Conservation (phyloP, 2,797 vertebrate species). For the Chaetophractus vellerosus region DNA sequence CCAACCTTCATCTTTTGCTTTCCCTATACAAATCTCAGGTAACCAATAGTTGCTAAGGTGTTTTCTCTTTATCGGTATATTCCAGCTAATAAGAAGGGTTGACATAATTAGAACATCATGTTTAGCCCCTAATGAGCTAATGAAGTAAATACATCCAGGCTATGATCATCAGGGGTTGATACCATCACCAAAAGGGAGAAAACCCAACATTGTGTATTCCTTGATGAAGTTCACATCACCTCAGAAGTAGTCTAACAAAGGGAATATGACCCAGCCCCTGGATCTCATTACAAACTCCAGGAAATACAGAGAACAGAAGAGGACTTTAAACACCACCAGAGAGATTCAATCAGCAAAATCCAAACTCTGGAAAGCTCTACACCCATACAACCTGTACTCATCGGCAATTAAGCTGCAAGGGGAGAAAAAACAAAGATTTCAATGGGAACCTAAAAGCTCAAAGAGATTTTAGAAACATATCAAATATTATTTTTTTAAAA, state of each 20-base stretch:
- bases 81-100: slow-evolving; percentile 10
- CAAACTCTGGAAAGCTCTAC: background rate
- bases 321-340: background rate
- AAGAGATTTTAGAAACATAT: background rate
- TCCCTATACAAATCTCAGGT: background rate
- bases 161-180: background rate
- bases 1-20: background rate
- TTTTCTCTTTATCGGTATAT: background rate
- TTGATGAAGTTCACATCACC: background rate
- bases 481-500: background rate
- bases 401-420: slow-evolving; percentile 22
- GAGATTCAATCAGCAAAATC: background rate
- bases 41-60: background rate
- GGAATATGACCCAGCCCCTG: background rate
- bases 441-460: background rate
- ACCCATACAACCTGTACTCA: background rate
- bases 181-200: background rate
- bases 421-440: background rate
- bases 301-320: background rate
- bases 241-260: background rate
- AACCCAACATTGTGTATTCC: background rate
- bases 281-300: slow-evolving; percentile 19
- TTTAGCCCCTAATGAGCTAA: background rate
- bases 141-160: background rate
- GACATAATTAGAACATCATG: background rate